Evolutionary conservation across 2,113 vertebrate species (phyloP).

Genomic region (Vulpes lagopus): DNA sequence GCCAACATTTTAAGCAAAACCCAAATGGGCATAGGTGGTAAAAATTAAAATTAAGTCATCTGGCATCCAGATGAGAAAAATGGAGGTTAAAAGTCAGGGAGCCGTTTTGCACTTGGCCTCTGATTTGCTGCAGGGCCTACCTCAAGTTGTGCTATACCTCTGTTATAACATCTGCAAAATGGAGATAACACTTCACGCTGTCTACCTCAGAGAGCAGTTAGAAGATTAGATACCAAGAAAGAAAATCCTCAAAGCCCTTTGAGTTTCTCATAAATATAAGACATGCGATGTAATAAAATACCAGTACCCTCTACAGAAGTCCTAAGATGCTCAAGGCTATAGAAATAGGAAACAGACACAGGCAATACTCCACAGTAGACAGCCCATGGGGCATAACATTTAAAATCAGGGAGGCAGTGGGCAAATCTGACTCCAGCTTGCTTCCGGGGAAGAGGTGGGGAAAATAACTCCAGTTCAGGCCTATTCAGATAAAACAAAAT

Average conservation of each 20-base stretch:
- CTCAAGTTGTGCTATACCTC: slow-evolving; percentile 33
- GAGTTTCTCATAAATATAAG: slow-evolving; percentile 67
- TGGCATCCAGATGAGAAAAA: neutral
- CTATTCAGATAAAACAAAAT: slow-evolving; percentile 36
- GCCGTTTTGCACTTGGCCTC: neutral
- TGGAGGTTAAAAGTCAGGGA: slow-evolving; percentile 39
- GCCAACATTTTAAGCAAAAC: neutral
- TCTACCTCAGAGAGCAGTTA: slow-evolving; percentile 69
- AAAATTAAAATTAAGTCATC: slow-evolving; percentile 47
- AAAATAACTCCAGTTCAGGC: neutral
- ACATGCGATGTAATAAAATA: slow-evolving; percentile 52
- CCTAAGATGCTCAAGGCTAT: neutral
- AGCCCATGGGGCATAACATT: no score
- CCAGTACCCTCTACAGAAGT: neutral
- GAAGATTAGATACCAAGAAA: slow-evolving; percentile 69
- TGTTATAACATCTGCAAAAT: slow-evolving; percentile 71
- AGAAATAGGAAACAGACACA: neutral
- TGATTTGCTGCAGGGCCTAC: slow-evolving; percentile 27
- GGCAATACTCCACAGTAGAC: accelerated
- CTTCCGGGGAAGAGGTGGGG: neutral
- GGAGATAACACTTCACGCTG: slow-evolving; percentile 74
- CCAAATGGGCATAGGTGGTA: neutral
- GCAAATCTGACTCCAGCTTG: neutral
- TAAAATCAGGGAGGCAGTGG: neutral
- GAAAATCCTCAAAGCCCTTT: slow-evolving; percentile 73